A percentile compares a stretch with the other conserved stretches of the same genome.
phyloP scores from a whole-genome alignment of 2,888 invertebrate species.

The Saturnia pavonia region DNA sequence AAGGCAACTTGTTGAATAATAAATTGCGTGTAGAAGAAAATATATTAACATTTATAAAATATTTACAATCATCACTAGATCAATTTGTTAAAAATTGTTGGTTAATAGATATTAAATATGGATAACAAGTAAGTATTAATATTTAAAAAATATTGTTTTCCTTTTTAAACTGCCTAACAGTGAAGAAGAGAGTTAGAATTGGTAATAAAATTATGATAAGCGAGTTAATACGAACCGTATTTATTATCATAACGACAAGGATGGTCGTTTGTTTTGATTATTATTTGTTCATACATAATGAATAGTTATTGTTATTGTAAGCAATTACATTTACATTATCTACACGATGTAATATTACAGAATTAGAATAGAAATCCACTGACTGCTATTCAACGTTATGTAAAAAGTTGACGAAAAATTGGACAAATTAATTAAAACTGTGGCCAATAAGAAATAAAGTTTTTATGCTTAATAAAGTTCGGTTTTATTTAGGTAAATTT shows the following conservation, averaged over 20 bases:
- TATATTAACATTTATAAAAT: neutral
- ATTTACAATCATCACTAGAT: neutral
- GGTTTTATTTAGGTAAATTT: neutral
- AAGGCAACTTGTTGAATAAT: slow-evolving; percentile 8
- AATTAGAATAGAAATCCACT: neutral
- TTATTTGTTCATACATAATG: neutral
- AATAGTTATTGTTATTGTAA: neutral
- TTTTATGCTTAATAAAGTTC: neutral
- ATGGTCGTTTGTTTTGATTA: neutral
- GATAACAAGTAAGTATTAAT: slow-evolving; percentile 8
- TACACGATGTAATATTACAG: neutral
- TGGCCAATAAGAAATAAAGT: neutral
- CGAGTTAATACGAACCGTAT: too few species aligned
- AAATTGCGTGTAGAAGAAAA: neutral
- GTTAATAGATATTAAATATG: slow-evolving; percentile 1
- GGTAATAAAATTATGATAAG: neutral
- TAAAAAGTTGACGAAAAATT: neutral
- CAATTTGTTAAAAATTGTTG: neutral
- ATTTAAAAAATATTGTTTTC: neutral
- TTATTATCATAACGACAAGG: too few species aligned
- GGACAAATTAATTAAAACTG: neutral
- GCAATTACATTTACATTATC: neutral
- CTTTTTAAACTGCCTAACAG: neutral
- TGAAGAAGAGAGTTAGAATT: neutral
- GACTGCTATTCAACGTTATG: neutral